A percentile compares a stretch with the other conserved stretches of the same genome.
Evolutionary conservation across 2,888 invertebrate species (phyloP).

Genomic region (Eupithecia vulgata): DNA sequence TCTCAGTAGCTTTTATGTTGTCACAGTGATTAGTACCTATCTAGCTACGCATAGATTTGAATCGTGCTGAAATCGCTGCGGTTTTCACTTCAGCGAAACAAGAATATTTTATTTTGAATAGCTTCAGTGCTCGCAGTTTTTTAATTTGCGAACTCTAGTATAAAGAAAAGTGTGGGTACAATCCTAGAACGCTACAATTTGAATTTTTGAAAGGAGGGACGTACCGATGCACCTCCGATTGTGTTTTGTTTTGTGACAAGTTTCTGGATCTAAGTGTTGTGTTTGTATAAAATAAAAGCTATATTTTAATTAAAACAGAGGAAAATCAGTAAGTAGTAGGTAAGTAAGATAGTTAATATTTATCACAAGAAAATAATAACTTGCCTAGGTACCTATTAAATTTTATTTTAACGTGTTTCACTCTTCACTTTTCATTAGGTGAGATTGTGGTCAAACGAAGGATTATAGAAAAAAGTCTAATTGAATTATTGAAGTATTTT

Average conservation of each 20-base stretch:
- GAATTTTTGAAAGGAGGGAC: background rate
- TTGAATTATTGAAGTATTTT: no score
- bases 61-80: background rate
- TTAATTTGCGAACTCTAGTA: background rate
- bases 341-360: background rate
- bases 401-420: no score
- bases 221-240: background rate
- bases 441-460: no score
- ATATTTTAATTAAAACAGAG: background rate
- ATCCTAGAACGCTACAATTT: background rate
- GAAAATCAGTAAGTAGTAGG: background rate
- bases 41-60: background rate
- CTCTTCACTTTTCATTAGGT: no score
- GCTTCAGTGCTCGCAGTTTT: background rate
- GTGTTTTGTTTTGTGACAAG: background rate
- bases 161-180: background rate
- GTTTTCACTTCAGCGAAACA: background rate
- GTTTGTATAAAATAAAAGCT: background rate
- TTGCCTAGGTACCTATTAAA: no score
- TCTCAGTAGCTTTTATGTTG: conserved; percentile 19
- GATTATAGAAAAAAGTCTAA: no score
- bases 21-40: conserved; percentile 13
- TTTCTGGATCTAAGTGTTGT: background rate
- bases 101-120: background rate
- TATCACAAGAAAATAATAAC: no score